phyloP scores from a whole-genome alignment of 2,888 invertebrate species.

The Labia minor region DNA sequence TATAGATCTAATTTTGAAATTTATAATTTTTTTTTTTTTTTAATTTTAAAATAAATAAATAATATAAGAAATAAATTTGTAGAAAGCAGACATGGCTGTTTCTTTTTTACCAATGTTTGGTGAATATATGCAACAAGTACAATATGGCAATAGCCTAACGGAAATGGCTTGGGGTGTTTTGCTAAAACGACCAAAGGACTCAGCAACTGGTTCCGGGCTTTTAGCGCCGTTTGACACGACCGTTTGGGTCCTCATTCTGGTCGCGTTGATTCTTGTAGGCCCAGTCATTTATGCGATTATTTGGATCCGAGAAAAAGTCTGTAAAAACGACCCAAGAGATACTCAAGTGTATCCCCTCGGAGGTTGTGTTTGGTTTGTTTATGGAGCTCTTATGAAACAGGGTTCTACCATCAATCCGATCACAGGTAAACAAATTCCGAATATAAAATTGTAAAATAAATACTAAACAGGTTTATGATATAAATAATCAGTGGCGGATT shows the following conservation, averaged over 20 bases:
- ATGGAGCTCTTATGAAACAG: conserved; percentile 78
- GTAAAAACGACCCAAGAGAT: conserved; percentile 41
- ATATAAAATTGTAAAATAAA: background rate
- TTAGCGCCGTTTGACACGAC: conserved; percentile 63
- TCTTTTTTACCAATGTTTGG: conserved; percentile 62
- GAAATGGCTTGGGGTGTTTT: conserved; percentile 69
- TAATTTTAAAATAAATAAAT: conserved; percentile 16
- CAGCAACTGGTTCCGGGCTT: conserved; percentile 71
- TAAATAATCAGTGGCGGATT: too few relatives aligned
- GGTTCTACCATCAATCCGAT: conserved; percentile 70
- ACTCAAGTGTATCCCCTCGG: conserved; percentile 45
- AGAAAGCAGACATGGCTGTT: conserved; percentile 69
- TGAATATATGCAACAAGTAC: conserved; percentile 43
- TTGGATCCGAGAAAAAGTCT: conserved; percentile 39
- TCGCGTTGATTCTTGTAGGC: conserved; percentile 61
- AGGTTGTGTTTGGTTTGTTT: conserved; percentile 76
- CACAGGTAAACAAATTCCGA: conserved; percentile 48
- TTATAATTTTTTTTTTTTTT: conserved; percentile 16
- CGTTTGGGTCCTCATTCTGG: conserved; percentile 58
- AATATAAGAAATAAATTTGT: too few relatives aligned
- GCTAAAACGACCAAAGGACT: conserved; percentile 67
- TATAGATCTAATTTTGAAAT: conserved; percentile 18
- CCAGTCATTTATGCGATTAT: conserved; percentile 66
- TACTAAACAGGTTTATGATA: background rate
- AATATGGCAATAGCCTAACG: conserved; percentile 55